A percentile compares a stretch with the other conserved stretches of the same genome.
These are phyloP conservation scores for Gulo gulo DNA, from an alignment of 2,113 vertebrate genomes.

Conservation along the genomic window DNA sequence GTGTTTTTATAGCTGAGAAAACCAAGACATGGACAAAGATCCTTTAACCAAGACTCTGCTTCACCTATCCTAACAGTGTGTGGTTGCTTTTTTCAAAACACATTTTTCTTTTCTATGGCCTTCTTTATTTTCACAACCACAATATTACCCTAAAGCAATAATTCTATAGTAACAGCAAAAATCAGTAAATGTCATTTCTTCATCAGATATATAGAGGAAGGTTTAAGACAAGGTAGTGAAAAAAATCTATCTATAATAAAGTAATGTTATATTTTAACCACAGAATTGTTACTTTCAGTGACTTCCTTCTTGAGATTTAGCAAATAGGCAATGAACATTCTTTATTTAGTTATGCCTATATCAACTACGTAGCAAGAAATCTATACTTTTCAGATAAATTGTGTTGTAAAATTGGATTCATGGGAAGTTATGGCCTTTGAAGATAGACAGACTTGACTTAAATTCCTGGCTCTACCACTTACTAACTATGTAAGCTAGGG, in stretches of 20 bases:
- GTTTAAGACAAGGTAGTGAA: background rate
- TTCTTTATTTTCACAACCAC: background rate
- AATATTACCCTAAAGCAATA: background rate
- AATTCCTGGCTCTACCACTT: background rate
- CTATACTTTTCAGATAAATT: background rate
- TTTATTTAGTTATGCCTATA: background rate
- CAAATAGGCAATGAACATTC: background rate
- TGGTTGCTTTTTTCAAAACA: background rate
- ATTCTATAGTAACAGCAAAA: background rate
- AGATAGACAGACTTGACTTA: background rate
- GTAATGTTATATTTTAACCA: background rate
- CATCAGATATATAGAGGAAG: background rate
- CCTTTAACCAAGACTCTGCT: background rate
- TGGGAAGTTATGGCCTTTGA: background rate
- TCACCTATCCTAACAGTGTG: background rate
- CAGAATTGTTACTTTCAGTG: background rate
- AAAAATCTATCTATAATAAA: background rate
- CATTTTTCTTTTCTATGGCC: background rate
- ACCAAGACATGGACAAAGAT: background rate
- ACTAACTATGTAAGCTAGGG: background rate
- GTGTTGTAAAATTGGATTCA: background rate
- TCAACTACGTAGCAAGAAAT: background rate
- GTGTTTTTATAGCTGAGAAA: conserved; percentile 12
- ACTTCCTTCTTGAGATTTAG: background rate
- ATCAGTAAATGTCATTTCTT: background rate